phyloP scores from a whole-genome alignment of 2,888 invertebrate species.

The Geophilus truncorum region DNA sequence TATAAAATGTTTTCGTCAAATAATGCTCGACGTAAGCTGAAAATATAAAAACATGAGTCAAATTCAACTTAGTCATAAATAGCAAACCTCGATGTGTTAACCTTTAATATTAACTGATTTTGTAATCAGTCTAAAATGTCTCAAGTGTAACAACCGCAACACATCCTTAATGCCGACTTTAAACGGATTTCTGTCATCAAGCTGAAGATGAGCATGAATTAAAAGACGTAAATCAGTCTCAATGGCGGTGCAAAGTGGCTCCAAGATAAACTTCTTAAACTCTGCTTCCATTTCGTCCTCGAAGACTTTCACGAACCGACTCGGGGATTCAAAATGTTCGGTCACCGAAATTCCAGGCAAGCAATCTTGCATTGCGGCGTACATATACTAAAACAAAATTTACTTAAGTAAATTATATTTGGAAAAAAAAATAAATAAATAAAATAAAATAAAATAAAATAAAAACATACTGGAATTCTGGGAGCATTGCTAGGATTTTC shows the following conservation, averaged over 20 bases:
- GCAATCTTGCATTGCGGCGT: conserved; percentile 53
- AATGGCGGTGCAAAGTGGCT: conserved; percentile 74
- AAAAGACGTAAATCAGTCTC: conserved; percentile 90
- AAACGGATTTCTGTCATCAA: conserved; percentile 62
- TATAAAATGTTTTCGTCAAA: conserved; percentile 91
- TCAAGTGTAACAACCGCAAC: conserved; percentile 57
- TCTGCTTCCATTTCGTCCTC: conserved; percentile 40
- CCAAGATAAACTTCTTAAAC: conserved; percentile 49
- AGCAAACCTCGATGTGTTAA: conserved; percentile 38
- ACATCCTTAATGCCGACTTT: conserved; percentile 61
- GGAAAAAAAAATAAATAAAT: too few species aligned
- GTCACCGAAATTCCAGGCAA: conserved; percentile 45
- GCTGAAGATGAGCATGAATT: conserved; percentile 82
- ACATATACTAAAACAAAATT: conserved; percentile 51
- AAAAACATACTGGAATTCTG: conserved; percentile 54
- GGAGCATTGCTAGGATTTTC: conserved; percentile 62
- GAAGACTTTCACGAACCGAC: conserved; percentile 45
- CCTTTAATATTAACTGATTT: conserved; percentile 61
- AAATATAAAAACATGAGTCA: not conserved
- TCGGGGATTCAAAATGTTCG: conserved; percentile 45
- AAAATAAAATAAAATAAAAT: not conserved
- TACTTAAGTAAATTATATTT: not conserved
- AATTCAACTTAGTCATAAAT: not conserved
- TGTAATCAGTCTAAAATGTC: conserved; percentile 55
- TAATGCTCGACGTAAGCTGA: conserved; percentile 72